Evolutionary conservation across 2,888 invertebrate species (phyloP), one percentile per base, ranked within the genome.

Genomic region (Liposcelis brunnea): DNA sequence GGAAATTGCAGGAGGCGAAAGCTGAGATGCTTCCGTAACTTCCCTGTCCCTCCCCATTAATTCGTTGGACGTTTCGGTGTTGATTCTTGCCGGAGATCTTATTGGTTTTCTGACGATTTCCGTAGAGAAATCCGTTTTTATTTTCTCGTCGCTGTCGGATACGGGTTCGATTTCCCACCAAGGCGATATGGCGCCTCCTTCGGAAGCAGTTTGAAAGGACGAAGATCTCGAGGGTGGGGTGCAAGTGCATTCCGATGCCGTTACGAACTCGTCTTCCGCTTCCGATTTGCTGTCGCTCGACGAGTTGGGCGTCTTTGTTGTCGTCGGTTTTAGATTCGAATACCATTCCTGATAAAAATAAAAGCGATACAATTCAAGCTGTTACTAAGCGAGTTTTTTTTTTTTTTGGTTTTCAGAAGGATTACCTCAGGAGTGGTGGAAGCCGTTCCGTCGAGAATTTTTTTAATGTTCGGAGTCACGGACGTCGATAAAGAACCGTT

Each of bases 171-270:
- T 63, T 47, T 71, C 69, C 66, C 72, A 72, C 58, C 71, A 73
- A 16, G 72, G 70, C 1, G 67, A 64, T 46, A 67, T 69, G 34
- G 67, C 66, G 48, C 75, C 75, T 51, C 72, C 74, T 57, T 75
- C 75, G 1, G 76, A 77, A 10, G 75, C 76, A 1, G 76, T 77
- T 55, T 75, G 75, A 60, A 76, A 77, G 2, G 77, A 77, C 15
- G 75, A 77, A 21, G 76, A 76, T 46, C 75, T 65, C 5, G 77
- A 77, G 48, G 72, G 75, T 21, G 75, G 75, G 4, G 72, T 69
- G 47, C 59, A 58, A 37, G 77, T 75, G 54, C 74, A 74, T 54
- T 79, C 78, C 1, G 78, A 78, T 11, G 77, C 77, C 2, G 78
- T 77, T 31, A 71, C 67, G 59, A 77, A 78, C 49, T 75, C 76